Conservation (phyloP, 1,140 invertebrate genomes). For the Pogonomyrmex barbatus region DNA sequence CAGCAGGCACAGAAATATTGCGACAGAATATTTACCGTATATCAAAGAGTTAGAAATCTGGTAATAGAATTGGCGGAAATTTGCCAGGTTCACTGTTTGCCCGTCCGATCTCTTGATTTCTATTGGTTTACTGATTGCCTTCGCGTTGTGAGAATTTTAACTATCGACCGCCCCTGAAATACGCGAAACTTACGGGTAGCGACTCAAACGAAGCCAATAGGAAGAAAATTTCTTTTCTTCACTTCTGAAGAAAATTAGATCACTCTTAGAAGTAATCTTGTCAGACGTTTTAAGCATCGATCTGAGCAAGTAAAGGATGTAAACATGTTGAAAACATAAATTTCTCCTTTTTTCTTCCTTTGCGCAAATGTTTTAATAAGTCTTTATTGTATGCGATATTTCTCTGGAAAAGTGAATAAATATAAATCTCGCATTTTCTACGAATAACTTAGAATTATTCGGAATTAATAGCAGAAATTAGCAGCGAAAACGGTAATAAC, state of each 20-base stretch:
- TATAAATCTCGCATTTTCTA: constrained; percentile 12
- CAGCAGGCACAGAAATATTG: background rate
- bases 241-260: constrained; percentile 45
- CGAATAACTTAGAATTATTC: constrained; percentile 34
- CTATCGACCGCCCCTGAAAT: constrained; percentile 16
- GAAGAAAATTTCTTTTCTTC: constrained; percentile 23
- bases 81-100: constrained; percentile 65
- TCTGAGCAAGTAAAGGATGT: constrained; percentile 13
- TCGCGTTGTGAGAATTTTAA: constrained; percentile 70
- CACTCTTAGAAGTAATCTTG: constrained; percentile 3
- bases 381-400: background rate
- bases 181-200: constrained; percentile 26
- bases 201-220: background rate
- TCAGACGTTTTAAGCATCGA: background rate
- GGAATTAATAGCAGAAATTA: constrained; percentile 48
- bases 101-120: constrained; percentile 73
- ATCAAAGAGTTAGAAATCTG: constrained; percentile 68
- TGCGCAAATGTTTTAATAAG: background rate
- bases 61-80: constrained; percentile 71
- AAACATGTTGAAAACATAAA: constrained; percentile 21
- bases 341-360: background rate
- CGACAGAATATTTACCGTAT: constrained; percentile 71
- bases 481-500: constrained; percentile 7
- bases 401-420: background rate
- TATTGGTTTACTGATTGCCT: constrained; percentile 69